A percentile compares a stretch with the other conserved stretches of the same genome.
phyloP scores from a whole-genome alignment of 1,140 invertebrate genomes.

The Homarus americanus region DNA sequence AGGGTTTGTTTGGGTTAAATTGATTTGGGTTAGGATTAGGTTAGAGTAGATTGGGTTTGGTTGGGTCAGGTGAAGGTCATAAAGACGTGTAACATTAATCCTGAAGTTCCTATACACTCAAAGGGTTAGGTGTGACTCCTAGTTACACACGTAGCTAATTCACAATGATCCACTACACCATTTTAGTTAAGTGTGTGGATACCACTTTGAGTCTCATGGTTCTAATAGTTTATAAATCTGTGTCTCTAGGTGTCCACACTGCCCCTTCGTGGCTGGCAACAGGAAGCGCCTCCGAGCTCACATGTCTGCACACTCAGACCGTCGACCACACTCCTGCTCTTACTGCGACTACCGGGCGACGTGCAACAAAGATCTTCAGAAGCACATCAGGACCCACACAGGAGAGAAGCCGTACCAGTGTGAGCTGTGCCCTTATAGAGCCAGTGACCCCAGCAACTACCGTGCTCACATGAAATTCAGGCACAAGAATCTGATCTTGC shows the following conservation, averaged over 20 bases:
- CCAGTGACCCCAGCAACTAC: conserved; percentile 63
- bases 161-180: too few relatives aligned
- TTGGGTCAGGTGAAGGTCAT: too few relatives aligned
- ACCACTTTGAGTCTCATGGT: too few relatives aligned
- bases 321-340: conserved; percentile 55
- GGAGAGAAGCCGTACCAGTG: conserved; percentile 68
- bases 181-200: too few relatives aligned
- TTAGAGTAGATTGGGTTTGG: too few relatives aligned
- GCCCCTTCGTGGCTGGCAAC: conserved; percentile 41
- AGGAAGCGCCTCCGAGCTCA: conserved; percentile 49
- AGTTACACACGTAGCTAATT: too few relatives aligned
- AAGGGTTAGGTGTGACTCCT: too few relatives aligned
- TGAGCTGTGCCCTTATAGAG: conserved; percentile 57
- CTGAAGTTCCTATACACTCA: too few relatives aligned
- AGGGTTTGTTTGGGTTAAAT: too few relatives aligned
- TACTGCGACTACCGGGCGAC: conserved; percentile 63
- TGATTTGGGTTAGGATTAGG: too few relatives aligned
- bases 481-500: conserved; percentile 25
- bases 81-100: too few relatives aligned
- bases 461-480: conserved; percentile 55
- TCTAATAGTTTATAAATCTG: too few relatives aligned
- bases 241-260: conserved; percentile 52
- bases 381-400: conserved; percentile 62
- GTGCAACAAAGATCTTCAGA: conserved; percentile 65
- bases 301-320: conserved; percentile 32